phyloP scores from a whole-genome alignment of 2,113 vertebrate species.

The Urocolius indicus region DNA sequence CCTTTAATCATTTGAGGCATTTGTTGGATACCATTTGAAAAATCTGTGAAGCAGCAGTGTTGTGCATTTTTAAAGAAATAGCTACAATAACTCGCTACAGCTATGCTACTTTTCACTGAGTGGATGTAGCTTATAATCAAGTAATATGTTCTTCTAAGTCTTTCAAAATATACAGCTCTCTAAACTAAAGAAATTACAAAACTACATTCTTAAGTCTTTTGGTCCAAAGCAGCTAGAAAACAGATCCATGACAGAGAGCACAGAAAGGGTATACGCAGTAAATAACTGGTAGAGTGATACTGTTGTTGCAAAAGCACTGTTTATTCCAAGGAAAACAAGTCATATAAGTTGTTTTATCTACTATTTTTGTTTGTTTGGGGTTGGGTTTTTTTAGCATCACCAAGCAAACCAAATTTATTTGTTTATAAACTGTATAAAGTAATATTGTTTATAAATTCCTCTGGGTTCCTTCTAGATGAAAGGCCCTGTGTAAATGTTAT shows the following conservation, averaged over 20 bases:
- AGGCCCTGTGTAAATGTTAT: conserved; percentile 55
- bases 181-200: not conserved
- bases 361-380: not conserved
- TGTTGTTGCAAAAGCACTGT: conserved; percentile 32
- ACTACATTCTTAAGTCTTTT: not conserved
- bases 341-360: conserved; percentile 43
- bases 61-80: not conserved
- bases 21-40: not conserved
- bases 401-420: conserved; percentile 45
- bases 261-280: not conserved
- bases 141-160: not conserved
- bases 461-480: conserved; percentile 62
- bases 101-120: not conserved
- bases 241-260: not conserved
- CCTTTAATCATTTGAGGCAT: not conserved
- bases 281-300: not conserved
- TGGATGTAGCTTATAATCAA: not conserved
- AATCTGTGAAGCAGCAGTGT: not conserved
- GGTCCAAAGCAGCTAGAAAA: not conserved
- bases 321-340: conserved; percentile 66
- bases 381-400: not conserved
- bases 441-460: conserved; percentile 68
- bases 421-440: conserved; percentile 66
- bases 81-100: not conserved
- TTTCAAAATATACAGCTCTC: not conserved